A percentile compares a stretch with the other conserved stretches of the same genome.
Conservation (phyloP, 2,113 vertebrate genomes). For the Lophotis ruficrista region DNA sequence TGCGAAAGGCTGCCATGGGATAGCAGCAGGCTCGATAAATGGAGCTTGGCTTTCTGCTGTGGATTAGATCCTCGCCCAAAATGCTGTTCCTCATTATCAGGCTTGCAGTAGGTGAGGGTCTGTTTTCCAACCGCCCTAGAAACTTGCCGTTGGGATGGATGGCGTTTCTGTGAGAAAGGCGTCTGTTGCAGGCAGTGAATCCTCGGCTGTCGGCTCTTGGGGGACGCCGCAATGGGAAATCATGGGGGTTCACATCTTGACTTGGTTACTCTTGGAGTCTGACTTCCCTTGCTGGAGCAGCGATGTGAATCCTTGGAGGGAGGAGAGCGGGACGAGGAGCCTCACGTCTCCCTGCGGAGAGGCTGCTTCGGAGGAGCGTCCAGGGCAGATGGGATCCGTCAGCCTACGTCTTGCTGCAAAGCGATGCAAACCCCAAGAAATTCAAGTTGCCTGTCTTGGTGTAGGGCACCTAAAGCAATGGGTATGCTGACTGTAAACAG, state of each 20-base stretch:
- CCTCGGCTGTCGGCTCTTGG: neutral
- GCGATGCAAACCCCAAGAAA: neutral
- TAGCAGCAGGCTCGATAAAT: neutral
- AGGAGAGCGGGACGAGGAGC: neutral
- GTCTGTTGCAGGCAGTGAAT: accelerated
- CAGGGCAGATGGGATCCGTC: neutral
- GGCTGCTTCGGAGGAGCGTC: neutral
- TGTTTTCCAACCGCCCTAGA: neutral
- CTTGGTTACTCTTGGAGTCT: neutral
- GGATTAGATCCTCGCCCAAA: neutral
- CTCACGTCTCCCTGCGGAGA: neutral
- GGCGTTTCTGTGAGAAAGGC: neutral
- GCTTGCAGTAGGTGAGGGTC: neutral
- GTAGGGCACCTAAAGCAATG: neutral
- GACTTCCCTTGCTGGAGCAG: neutral
- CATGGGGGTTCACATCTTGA: neutral
- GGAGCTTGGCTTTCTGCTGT: neutral
- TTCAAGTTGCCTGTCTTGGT: neutral
- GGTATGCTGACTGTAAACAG: neutral
- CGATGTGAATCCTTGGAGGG: neutral
- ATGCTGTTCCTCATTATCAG: neutral
- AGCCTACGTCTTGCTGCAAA: neutral
- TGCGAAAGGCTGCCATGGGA: neutral
- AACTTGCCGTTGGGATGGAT: neutral
- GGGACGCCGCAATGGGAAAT: neutral